Percentiles rank a stretch among this genome's conserved stretches.
Conservation (phyloP, 2,888 invertebrate species). For the Thymelicus sylvestris region DNA sequence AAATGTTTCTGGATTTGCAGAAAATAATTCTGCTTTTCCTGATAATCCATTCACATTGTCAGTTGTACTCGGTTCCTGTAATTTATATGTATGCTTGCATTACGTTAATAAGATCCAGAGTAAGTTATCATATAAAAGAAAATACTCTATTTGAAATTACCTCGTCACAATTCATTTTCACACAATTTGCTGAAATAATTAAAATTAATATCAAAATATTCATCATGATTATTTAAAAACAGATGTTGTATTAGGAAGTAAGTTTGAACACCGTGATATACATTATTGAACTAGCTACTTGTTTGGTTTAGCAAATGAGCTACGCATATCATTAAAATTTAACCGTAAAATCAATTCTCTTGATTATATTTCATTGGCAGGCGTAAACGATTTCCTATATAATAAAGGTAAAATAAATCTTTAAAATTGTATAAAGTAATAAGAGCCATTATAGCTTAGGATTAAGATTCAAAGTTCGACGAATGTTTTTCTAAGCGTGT, state of each 20-base stretch:
- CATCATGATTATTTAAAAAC: conserved; percentile 1
- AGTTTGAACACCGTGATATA: conserved; percentile 4
- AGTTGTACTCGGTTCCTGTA: conserved; percentile 2
- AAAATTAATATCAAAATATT: not conserved
- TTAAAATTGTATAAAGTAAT: not conserved
- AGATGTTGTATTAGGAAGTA: not conserved
- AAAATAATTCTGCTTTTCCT: not conserved
- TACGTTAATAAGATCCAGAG: not conserved
- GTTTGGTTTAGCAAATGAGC: not conserved
- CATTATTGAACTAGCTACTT: conserved; percentile 12
- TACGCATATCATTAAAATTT: not conserved
- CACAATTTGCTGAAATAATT: conserved; percentile 12
- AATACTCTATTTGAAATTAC: conserved; percentile 1
- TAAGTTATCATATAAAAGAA: not conserved
- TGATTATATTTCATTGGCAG: conserved; percentile 16
- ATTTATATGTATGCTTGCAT: not conserved
- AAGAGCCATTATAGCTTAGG: not conserved
- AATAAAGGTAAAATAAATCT: not conserved
- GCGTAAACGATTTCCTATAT: conserved; percentile 9
- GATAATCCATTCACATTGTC: not conserved
- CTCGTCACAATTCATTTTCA: conserved; percentile 13
- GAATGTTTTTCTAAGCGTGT: not conserved
- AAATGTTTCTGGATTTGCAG: not conserved
- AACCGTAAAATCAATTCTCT: conserved; percentile 18
- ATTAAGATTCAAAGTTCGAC: conserved; percentile 6